A percentile compares a stretch with the other conserved stretches of the same genome.
Conservation (phyloP, 2,113 vertebrate genomes). For the Picathartes gymnocephalus region DNA sequence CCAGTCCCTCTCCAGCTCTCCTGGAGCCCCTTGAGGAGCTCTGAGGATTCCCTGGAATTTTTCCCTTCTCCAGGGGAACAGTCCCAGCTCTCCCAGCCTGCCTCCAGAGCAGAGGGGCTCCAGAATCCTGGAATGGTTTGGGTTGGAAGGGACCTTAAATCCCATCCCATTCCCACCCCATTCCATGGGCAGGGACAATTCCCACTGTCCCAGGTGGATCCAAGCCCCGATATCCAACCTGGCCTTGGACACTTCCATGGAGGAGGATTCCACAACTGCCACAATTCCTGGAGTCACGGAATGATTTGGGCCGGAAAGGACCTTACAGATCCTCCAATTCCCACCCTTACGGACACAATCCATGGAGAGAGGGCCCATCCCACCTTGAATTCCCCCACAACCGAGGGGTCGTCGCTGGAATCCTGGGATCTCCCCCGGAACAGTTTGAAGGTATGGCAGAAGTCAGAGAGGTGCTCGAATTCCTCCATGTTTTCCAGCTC, state of each 20-base stretch:
- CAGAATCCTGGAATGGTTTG: not conserved
- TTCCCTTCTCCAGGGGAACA: not conserved
- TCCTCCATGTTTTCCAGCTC: conserved; percentile 84
- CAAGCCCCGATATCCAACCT: not conserved
- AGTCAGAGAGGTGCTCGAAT: conserved; percentile 84
- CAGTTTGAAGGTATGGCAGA: conserved; percentile 93
- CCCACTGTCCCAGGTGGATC: fast-evolving
- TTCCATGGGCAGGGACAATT: fast-evolving
- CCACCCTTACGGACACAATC: not conserved
- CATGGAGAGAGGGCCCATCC: not conserved
- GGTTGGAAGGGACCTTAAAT: fast-evolving
- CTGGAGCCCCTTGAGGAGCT: not conserved
- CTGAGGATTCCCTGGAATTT: fast-evolving
- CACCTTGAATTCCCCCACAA: conserved; percentile 97
- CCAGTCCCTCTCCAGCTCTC: not conserved
- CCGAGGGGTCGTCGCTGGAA: conserved; percentile 84
- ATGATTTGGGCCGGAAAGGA: fast-evolving
- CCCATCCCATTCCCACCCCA: not conserved
- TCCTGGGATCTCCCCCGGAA: conserved; percentile 85
- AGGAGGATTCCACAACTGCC: not conserved
- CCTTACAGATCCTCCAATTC: not conserved
- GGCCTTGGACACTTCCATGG: fast-evolving
- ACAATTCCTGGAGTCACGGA: fast-evolving
- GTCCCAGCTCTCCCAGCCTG: not conserved
- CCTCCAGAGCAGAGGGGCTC: not conserved